Conservation (phyloP, 2,888 invertebrate genomes). For the Rhorus exstirpatorius region DNA sequence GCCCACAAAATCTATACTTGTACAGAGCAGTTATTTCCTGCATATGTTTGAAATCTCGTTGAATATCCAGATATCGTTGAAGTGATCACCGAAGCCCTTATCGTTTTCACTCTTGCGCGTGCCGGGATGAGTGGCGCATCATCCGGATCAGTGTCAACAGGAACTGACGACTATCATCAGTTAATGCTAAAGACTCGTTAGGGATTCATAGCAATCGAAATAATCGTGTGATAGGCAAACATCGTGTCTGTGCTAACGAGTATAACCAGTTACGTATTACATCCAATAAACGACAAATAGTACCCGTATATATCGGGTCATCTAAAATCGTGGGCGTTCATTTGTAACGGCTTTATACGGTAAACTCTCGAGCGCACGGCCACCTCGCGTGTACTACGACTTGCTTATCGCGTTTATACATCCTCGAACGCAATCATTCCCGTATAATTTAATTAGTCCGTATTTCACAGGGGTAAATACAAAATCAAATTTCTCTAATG, state of each 20-base stretch:
- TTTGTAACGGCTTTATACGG: conserved; percentile 2
- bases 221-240: conserved; percentile 39
- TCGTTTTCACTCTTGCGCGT: conserved; percentile 42
- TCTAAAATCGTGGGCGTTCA: conserved; percentile 29
- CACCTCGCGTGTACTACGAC: neutral
- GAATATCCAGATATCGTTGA: conserved; percentile 36
- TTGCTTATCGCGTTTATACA: no score
- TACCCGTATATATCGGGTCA: conserved; percentile 23
- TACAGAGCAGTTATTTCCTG: neutral
- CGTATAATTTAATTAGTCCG: no score
- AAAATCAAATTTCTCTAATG: no score
- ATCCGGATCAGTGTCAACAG: conserved; percentile 46
- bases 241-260: conserved; percentile 23
- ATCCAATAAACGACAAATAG: conserved; percentile 11
- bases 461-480: no score
- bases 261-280: conserved; percentile 22
- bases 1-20: no score
- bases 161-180: conserved; percentile 48
- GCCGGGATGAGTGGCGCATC: conserved; percentile 39
- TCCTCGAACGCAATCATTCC: no score
- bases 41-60: conserved; percentile 29
- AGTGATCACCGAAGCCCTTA: conserved; percentile 37
- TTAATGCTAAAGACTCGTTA: conserved; percentile 58
- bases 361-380: neutral
- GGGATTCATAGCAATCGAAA: conserved; percentile 46